Evolutionary conservation across 1,140 invertebrate species (phyloP).

Genomic region (Aphaenogaster ashmeadi): DNA sequence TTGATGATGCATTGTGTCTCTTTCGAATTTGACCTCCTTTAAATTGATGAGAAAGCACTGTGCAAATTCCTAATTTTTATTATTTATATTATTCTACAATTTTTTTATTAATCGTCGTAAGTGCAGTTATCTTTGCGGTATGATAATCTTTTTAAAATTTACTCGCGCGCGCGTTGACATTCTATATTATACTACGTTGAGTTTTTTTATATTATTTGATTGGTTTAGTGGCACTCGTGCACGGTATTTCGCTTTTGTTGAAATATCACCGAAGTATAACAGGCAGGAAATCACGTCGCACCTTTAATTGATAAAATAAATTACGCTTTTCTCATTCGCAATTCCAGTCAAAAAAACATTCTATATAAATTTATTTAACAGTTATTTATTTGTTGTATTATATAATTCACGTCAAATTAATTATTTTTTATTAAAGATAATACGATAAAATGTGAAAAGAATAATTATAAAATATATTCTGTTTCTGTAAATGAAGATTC

Average conservation of each 20-base stretch:
- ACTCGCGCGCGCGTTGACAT: background rate
- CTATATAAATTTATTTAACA: slow-evolving; percentile 13
- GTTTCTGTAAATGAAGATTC: background rate
- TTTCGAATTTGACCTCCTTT: too few relatives aligned
- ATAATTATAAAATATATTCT: background rate
- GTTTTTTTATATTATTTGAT: slow-evolving; percentile 23
- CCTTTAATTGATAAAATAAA: slow-evolving; percentile 45
- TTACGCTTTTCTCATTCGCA: slow-evolving; percentile 1
- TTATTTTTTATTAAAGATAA: slow-evolving; percentile 18
- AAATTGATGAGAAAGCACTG: too few relatives aligned
- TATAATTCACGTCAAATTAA: background rate
- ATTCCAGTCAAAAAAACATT: background rate
- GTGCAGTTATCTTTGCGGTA: background rate
- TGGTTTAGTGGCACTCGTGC: background rate
- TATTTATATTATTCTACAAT: background rate
- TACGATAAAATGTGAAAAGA: background rate
- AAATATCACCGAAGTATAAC: slow-evolving; percentile 20
- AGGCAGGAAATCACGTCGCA: background rate
- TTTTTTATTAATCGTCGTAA: slow-evolving; percentile 9
- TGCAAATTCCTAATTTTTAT: too few relatives aligned
- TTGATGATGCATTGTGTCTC: too few relatives aligned
- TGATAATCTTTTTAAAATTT: slow-evolving; percentile 2
- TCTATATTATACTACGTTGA: background rate
- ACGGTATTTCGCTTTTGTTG: slow-evolving; percentile 4
- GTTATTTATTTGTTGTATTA: background rate